Base-by-base conservation (phyloP, 2,797 vertebrate species). In the Thripadectes ignobilis region DNA sequence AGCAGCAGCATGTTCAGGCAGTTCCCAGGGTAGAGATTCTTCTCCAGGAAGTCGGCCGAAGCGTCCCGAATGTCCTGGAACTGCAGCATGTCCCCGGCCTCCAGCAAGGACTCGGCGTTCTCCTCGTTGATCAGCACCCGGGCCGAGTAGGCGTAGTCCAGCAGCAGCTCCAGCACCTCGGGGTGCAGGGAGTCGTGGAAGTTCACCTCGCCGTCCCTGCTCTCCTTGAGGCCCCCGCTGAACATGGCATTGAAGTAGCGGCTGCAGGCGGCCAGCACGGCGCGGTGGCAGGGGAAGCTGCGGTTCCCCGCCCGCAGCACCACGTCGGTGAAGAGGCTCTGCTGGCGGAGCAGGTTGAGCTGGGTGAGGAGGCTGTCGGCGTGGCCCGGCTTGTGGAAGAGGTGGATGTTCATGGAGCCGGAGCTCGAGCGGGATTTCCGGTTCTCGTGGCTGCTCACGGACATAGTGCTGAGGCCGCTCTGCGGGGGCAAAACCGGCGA, bases 241-340 rank as follows among this genome's bases (percentile, higher is more conserved):
- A 99, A 99, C 99, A 99, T 99, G 61, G 99, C 99, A 61, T 99
- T 99, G 30, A 99, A 99, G 97, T 99, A 99, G 69, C 99, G 99
- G 97, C 99, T 99, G 97, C 99, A 99, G 14, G 99, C 98, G 4
- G 99, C 99, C 97, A 99, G 98, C 76, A 99, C 99, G 0, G 99
- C 99, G 2, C 99, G 98, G 80, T 99, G 99, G 97, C 99, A 99
- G 10, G 99, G 99, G 97, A 99, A 99, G 55, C 99, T 98, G 85
- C 97, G 98, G 84, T 97, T 98, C 17, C 99, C 99, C 0, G 99
- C 99, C 4, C 99, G 99, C 29, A 99, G 98, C 80, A 99, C 98
- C 85, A 99, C 99, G 5, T 99, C 99, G 0, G 99, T 99, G 98
- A 99, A 99, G 82, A 99, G 99, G 62, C 98, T 97, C 83, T 99